Percentiles rank a stretch among this genome's conserved stretches.
Conservation (phyloP, 37 sponge, comb jelly and placozoan species). For the Diacarnus erythraeanus region DNA sequence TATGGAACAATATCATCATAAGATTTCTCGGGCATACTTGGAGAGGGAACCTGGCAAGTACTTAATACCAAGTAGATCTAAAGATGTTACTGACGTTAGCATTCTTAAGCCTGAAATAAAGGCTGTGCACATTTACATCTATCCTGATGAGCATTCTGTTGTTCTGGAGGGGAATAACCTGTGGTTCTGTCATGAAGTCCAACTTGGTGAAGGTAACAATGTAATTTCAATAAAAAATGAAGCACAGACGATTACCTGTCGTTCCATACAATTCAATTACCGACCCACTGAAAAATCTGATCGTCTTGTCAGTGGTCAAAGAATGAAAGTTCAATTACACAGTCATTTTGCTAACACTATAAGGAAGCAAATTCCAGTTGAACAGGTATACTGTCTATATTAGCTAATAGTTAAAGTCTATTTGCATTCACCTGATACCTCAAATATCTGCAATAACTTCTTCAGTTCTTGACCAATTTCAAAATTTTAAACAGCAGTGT, state of each 20-base stretch:
- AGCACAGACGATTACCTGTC: background rate
- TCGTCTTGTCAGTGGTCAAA: background rate
- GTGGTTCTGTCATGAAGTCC: conserved; percentile 24
- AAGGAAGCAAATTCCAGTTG: background rate
- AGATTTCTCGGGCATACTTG: background rate
- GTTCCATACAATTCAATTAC: conserved; percentile 14
- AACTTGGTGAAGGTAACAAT: conserved; percentile 7
- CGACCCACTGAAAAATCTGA: background rate
- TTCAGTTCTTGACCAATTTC: too few species aligned
- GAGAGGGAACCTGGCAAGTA: background rate
- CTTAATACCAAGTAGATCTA: background rate
- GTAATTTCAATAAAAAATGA: background rate
- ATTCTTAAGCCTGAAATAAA: conserved; percentile 1
- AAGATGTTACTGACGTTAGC: background rate
- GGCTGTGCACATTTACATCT: conserved; percentile 7
- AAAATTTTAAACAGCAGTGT: too few species aligned
- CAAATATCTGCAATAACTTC: too few species aligned
- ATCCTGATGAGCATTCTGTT: conserved; percentile 18
- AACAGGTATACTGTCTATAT: conserved; percentile 6
- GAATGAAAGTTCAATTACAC: conserved; percentile 11
- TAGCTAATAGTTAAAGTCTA: background rate
- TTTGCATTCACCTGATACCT: too few species aligned
- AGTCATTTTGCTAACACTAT: conserved; percentile 30
- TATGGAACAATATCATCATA: conserved; percentile 4
- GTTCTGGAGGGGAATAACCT: conserved; percentile 31